Evolutionary conservation across 2,797 vertebrate genomes (phyloP), one percentile per base, ranked within the genome.

Genomic region (Danio kyathit): DNA sequence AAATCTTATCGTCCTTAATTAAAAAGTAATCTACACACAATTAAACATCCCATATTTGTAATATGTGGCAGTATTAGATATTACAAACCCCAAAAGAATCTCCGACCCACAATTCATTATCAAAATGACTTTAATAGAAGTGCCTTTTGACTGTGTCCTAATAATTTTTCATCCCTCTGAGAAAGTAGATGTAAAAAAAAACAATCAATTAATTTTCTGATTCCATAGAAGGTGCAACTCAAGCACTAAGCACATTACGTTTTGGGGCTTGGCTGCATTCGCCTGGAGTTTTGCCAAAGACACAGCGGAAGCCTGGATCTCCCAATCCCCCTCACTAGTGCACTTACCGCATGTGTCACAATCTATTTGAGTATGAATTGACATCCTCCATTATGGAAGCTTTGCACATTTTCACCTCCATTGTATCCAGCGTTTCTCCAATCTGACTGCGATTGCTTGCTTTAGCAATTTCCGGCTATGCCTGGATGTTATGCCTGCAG

Each of bases 191-290:
- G 44, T 56, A 10, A 63, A 75, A 79, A 63, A 82, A 79, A 17
- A 78, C 72, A 72, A 76, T 69, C 77, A 76, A 84, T 54, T 29
- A 79, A 86, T 83, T 83, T 86, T 82, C 67, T 82, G 83, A 87
- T 86, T 86, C 77, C 79, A 83, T 84, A 76, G 76, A 74, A 80
- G 79, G 72, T 83, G 82, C 63, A 76, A 76, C 71, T 70, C 46
- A 43, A 74, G 81, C 83, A 84, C 63, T 84, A 85, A 85, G 81
- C 76, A 74, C 84, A 87, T 86, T 87, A 86, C 77, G 81, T 86
- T 79, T 73, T 48, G 6, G 14, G 63, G 83, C 51, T 85, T 85
- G 81, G 85, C 83, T 83, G 69, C n/a, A 46, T 29, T 86, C 78
- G 80, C 72, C 80, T 84, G 85, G 82, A 82, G 78, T 57, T 41